A percentile compares a stretch with the other conserved stretches of the same genome.
Evolutionary conservation across 2,797 vertebrate genomes (phyloP).

Genomic region (Prunella strophiata): DNA sequence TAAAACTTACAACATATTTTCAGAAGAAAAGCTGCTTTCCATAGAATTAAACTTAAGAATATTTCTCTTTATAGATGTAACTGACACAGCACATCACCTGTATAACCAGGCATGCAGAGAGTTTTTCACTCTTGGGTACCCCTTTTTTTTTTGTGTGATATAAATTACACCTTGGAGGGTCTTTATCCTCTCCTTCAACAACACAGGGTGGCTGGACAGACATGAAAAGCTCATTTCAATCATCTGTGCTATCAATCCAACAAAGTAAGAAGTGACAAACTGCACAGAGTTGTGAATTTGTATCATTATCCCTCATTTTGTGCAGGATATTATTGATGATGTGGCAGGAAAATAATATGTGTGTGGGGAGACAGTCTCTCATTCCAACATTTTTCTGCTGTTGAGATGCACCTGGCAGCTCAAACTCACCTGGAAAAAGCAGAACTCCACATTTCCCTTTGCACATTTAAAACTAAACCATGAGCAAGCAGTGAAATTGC

Average conservation of each 20-base stretch:
- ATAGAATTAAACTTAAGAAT: background rate
- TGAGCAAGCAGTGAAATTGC: fast-evolving
- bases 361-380: fast-evolving
- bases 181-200: background rate
- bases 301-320: background rate
- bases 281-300: background rate
- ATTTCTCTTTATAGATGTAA: background rate
- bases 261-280: background rate
- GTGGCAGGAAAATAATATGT: background rate
- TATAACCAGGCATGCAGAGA: background rate
- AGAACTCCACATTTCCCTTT: background rate
- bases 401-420: background rate
- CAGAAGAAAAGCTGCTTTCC: background rate
- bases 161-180: background rate
- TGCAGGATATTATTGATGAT: background rate
- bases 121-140: background rate
- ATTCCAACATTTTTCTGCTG: background rate
- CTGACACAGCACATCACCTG: background rate
- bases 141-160: background rate
- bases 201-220: background rate
- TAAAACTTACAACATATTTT: background rate
- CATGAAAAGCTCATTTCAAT: background rate
- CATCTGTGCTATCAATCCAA: background rate
- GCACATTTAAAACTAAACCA: background rate
- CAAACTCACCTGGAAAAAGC: background rate